These are phyloP conservation scores for Apamea anceps DNA, from an alignment of 2,888 invertebrate species.

Conservation along the genomic window DNA sequence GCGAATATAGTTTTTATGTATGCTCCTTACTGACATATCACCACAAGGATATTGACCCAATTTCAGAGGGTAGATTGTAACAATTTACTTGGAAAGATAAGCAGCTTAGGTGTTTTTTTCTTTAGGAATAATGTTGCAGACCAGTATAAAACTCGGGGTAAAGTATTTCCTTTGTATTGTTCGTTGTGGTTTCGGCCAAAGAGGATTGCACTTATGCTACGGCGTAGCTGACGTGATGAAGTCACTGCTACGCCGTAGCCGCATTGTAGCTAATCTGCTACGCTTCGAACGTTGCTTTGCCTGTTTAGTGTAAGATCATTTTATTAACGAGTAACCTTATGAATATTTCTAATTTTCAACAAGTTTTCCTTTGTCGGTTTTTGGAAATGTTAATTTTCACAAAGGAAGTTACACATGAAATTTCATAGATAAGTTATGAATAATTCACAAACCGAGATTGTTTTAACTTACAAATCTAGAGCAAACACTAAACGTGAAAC, in stretches of 20 bases:
- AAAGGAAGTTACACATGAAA: background rate
- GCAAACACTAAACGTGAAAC: conserved; percentile 43
- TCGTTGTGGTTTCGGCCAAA: conserved; percentile 42
- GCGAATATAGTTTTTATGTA: conserved; percentile 14
- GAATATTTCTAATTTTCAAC: background rate
- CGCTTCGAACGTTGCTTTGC: background rate
- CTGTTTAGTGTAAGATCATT: background rate
- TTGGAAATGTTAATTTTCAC: background rate
- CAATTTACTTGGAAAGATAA: conserved; percentile 50
- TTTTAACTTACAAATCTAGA: conserved; percentile 67
- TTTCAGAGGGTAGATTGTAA: conserved; percentile 49
- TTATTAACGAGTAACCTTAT: background rate
- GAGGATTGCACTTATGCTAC: conserved; percentile 52
- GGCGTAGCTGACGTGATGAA: conserved; percentile 26
- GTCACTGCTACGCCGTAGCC: conserved; percentile 23
- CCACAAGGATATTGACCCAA: conserved; percentile 54
- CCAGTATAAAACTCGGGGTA: conserved; percentile 27
- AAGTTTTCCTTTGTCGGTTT: background rate
- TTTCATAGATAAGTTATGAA: conserved; percentile 64
- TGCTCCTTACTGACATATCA: conserved; percentile 11
- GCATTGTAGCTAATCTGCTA: conserved; percentile 24
- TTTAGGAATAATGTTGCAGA: conserved; percentile 13
- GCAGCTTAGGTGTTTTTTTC: conserved; percentile 41
- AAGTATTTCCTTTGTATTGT: conserved; percentile 48
- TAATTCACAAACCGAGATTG: conserved; percentile 69